phyloP scores from a whole-genome alignment of 92 coral and sea anemone genomes.

The Zoanthus sociatus region DNA sequence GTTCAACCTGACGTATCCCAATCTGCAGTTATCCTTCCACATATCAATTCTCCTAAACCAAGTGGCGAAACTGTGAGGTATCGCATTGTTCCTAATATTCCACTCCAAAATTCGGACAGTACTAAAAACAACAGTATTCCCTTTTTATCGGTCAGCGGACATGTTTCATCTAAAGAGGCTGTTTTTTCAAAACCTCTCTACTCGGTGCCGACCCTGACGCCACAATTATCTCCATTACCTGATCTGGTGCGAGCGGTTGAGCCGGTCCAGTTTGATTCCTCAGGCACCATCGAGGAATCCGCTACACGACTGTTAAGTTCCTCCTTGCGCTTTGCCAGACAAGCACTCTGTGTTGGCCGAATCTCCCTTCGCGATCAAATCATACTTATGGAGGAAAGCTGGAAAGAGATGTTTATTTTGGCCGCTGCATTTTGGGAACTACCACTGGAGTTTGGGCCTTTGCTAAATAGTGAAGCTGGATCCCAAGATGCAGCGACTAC shows the following conservation, averaged over 20 bases:
- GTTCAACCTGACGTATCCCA: conserved; percentile 12
- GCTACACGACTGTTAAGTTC: conserved; percentile 81
- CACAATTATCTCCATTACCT: conserved; percentile 50
- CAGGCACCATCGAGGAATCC: conserved; percentile 81
- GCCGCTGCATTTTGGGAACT: conserved; percentile 94
- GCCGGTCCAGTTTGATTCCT: conserved; percentile 69
- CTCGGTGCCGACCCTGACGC: conserved; percentile 46
- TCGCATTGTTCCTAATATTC: conserved; percentile 28
- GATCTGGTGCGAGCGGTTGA: conserved; percentile 82
- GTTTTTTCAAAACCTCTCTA: conserved; percentile 25
- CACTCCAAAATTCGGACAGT: background rate
- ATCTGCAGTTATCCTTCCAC: conserved; percentile 30
- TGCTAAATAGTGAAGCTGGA: conserved; percentile 57
- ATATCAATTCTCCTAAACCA: background rate
- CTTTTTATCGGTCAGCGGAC: conserved; percentile 33
- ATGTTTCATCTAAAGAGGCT: conserved; percentile 24
- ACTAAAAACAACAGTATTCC: conserved; percentile 11
- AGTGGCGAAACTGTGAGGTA: conserved; percentile 4
- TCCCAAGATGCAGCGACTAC: conserved; percentile 39
- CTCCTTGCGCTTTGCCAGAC: conserved; percentile 89
- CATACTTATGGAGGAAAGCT: conserved; percentile 93
- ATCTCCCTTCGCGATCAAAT: conserved; percentile 96
- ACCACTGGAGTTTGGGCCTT: conserved; percentile 73
- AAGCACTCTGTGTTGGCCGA: conserved; percentile 84
- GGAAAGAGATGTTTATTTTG: conserved; percentile 91